phyloP scores from a whole-genome alignment of 2,888 invertebrate genomes.

The Cephus nigrinus region DNA sequence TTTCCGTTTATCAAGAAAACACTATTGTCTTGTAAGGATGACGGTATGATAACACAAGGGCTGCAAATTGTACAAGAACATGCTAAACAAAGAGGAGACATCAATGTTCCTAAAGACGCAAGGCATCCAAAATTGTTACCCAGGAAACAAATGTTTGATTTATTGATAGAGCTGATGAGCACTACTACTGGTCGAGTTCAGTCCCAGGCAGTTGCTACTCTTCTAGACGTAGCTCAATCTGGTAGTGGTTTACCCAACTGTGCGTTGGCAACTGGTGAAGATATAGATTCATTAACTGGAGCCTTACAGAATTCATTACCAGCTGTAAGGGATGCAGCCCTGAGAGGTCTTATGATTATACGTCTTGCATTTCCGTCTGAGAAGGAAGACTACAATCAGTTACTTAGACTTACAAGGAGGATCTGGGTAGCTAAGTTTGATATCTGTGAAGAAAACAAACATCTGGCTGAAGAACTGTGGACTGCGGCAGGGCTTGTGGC shows the following conservation, averaged over 20 bases:
- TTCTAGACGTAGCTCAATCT: constrained; percentile 82
- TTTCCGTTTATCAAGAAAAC: constrained; percentile 82
- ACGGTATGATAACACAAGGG: constrained; percentile 72
- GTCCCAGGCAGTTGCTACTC: constrained; percentile 81
- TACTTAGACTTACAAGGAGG: constrained; percentile 75
- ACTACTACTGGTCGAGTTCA: constrained; percentile 78
- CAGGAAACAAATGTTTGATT: constrained; percentile 81
- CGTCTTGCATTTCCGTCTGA: constrained; percentile 73
- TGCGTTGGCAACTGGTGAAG: constrained; percentile 74
- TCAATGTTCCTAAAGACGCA: constrained; percentile 67
- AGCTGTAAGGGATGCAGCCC: constrained; percentile 82
- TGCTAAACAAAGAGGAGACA: constrained; percentile 72
- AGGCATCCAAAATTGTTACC: constrained; percentile 85
- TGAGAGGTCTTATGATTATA: constrained; percentile 78
- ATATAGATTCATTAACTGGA: constrained; percentile 78
- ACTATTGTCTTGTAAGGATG: constrained; percentile 68
- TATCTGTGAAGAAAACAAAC: constrained; percentile 78
- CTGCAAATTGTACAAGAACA: constrained; percentile 79
- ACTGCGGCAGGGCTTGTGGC: constrained; percentile 68
- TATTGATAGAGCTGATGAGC: constrained; percentile 82
- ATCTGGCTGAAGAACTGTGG: constrained; percentile 76
- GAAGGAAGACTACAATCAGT: constrained; percentile 71
- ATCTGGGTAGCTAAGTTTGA: constrained; percentile 90
- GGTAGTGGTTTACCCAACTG: constrained; percentile 77
- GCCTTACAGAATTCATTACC: constrained; percentile 79